These are phyloP conservation scores for Tachysurus fulvidraco DNA, from an alignment of 2,113 vertebrate genomes.

Conservation along the genomic window DNA sequence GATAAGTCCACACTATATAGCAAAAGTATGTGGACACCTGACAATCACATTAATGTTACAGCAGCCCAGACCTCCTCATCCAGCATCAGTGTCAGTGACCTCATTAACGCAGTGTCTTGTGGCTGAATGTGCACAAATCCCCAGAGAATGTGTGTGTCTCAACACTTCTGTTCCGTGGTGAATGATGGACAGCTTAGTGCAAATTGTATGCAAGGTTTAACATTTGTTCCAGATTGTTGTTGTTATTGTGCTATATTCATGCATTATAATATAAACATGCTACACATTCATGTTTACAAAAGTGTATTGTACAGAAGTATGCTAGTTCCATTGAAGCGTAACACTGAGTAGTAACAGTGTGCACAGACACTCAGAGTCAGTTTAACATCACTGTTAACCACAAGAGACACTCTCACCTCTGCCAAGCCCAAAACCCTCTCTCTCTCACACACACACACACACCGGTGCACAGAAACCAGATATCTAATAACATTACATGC, in stretches of 20 bases:
- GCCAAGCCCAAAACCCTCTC: neutral
- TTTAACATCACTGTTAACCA: neutral
- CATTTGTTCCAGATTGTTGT: neutral
- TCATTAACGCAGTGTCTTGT: neutral
- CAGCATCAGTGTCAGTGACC: neutral
- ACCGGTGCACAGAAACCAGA: slow-evolving; percentile 14
- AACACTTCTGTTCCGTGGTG: neutral
- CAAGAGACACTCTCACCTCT: slow-evolving; percentile 6
- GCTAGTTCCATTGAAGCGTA: neutral
- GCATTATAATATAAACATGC: neutral
- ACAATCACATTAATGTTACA: neutral
- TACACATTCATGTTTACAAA: neutral
- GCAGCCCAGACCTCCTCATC: neutral
- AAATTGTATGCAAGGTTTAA: neutral
- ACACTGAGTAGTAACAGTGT: slow-evolving; percentile 1
- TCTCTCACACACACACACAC: neutral
- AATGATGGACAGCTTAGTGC: neutral
- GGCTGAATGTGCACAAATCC: neutral
- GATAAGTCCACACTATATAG: neutral
- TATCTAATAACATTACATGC: slow-evolving; percentile 45
- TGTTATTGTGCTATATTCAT: neutral
- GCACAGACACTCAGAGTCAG: neutral
- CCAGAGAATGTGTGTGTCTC: neutral
- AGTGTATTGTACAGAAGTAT: neutral
- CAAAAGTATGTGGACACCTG: neutral